Conservation (phyloP, 2,888 invertebrate genomes). For the Xylota sylvarum region DNA sequence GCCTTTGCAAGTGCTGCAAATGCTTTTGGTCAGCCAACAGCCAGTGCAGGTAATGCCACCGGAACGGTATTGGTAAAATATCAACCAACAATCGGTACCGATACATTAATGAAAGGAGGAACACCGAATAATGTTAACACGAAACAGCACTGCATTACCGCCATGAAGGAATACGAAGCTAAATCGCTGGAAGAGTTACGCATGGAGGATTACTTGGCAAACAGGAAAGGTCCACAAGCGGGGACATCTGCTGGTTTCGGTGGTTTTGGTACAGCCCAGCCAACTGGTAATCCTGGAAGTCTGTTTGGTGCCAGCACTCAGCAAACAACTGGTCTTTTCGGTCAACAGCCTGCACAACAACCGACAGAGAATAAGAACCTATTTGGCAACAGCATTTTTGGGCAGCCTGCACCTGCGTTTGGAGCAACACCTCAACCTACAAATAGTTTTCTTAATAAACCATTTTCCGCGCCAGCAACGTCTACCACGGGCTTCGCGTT, state of each 20-base stretch:
- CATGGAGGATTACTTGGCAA: slow-evolving; percentile 95
- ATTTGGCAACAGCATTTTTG: slow-evolving; percentile 86
- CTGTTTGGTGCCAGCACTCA: slow-evolving; percentile 86
- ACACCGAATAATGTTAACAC: slow-evolving; percentile 94
- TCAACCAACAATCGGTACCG: slow-evolving; percentile 93
- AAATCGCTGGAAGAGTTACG: slow-evolving; percentile 98
- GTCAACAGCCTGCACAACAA: slow-evolving; percentile 80
- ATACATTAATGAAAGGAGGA: slow-evolving; percentile 96
- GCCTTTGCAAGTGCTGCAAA: slow-evolving; percentile 85
- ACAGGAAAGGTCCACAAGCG: slow-evolving; percentile 91
- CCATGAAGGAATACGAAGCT: slow-evolving; percentile 98
- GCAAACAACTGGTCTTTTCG: slow-evolving; percentile 86
- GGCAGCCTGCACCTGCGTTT: slow-evolving; percentile 85
- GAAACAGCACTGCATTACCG: slow-evolving; percentile 98
- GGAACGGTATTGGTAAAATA: slow-evolving; percentile 94
- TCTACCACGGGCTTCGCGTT: slow-evolving; percentile 82
- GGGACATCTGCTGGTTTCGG: slow-evolving; percentile 79
- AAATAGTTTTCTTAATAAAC: slow-evolving; percentile 89
- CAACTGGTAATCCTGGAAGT: slow-evolving; percentile 81
- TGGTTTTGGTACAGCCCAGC: slow-evolving; percentile 83
- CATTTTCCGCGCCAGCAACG: slow-evolving; percentile 86
- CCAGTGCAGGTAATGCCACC: slow-evolving; percentile 81
- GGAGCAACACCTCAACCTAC: slow-evolving; percentile 86
- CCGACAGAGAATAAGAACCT: slow-evolving; percentile 86
- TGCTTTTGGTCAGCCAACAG: slow-evolving; percentile 81